Evolutionary conservation across 2,888 invertebrate species (phyloP).

Genomic region (Melikaiella ostensackeni): DNA sequence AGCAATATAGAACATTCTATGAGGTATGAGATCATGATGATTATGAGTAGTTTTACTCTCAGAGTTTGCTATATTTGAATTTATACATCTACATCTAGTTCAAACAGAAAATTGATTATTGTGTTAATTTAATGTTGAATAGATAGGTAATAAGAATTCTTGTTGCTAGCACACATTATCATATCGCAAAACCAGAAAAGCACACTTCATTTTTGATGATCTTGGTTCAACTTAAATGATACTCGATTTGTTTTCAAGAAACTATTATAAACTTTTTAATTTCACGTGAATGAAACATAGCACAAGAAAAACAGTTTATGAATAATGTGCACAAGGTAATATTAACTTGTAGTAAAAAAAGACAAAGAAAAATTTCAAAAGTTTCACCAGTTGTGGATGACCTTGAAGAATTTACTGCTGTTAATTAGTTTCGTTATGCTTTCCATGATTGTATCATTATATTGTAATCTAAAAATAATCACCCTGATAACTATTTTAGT

Average conservation of each 20-base stretch:
- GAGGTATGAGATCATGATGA: no score
- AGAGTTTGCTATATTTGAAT: no score
- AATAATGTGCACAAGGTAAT: not conserved
- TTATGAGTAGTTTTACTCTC: no score
- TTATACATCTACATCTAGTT: no score
- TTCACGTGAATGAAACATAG: not conserved
- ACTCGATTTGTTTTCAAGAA: not conserved
- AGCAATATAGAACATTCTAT: not conserved
- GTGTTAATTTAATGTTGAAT: no score
- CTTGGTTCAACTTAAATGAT: not conserved
- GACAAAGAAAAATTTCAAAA: not conserved
- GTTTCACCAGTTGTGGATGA: not conserved
- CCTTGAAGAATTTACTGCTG: not conserved
- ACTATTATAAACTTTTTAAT: not conserved
- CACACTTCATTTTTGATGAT: not conserved
- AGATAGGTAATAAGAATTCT: no score
- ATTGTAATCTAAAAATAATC: not conserved
- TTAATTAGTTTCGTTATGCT: not conserved
- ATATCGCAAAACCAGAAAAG: not conserved
- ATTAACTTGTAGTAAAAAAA: not conserved
- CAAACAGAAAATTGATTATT: no score
- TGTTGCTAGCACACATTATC: no score
- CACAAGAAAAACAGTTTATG: not conserved
- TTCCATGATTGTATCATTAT: not conserved
- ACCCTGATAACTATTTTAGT: not conserved